phyloP scores from a whole-genome alignment of 2,888 invertebrate species.

The Caenorhabditis doughertyi region DNA sequence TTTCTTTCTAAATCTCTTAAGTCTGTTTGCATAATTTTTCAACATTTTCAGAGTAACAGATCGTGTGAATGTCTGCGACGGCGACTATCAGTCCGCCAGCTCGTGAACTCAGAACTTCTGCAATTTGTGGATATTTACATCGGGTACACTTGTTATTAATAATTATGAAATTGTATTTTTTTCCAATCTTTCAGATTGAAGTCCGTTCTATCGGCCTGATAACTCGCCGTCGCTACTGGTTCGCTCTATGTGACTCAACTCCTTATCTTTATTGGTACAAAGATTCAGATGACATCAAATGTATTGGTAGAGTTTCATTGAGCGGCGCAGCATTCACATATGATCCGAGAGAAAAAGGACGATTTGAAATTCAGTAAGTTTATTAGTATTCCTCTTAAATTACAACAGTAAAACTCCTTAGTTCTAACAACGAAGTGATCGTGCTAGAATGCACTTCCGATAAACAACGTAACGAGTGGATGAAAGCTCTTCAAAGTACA shows the following conservation, averaged over 20 bases:
- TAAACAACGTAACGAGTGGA: conserved; percentile 77
- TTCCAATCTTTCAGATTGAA: conserved; percentile 65
- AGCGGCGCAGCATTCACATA: conserved; percentile 80
- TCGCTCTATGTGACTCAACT: conserved; percentile 76
- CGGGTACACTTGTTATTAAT: conserved; percentile 12
- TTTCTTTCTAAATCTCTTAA: conserved; percentile 26
- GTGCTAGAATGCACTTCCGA: conserved; percentile 75
- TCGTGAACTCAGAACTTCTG: conserved; percentile 49
- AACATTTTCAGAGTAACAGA: conserved; percentile 2
- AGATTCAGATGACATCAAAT: conserved; percentile 76
- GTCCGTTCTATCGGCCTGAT: conserved; percentile 72
- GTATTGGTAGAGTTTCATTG: conserved; percentile 75
- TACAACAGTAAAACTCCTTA: conserved; percentile 43
- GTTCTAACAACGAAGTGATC: conserved; percentile 74
- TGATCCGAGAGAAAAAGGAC: conserved; percentile 77
- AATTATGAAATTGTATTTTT: background rate
- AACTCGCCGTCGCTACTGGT: conserved; percentile 76
- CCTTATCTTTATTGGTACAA: conserved; percentile 80
- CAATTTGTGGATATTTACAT: conserved; percentile 63
- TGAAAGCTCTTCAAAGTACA: conserved; percentile 73
- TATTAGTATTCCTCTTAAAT: background rate
- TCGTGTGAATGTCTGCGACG: conserved; percentile 47
- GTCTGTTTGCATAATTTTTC: background rate
- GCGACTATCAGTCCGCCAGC: conserved; percentile 60
- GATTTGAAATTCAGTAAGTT: conserved; percentile 80